Evolutionary conservation across 2,797 vertebrate genomes (phyloP).

Genomic region (Fistularia commersonii): DNA sequence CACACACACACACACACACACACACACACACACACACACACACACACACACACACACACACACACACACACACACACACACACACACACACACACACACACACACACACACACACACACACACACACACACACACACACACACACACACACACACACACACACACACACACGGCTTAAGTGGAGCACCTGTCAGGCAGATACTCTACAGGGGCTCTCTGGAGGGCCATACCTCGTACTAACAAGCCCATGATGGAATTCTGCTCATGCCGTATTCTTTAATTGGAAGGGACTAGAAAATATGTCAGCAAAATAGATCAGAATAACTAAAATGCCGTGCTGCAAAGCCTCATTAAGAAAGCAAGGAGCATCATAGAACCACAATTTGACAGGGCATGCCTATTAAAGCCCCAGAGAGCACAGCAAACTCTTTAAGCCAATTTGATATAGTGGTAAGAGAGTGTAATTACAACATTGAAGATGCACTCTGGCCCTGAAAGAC

Average conservation of each 20-base stretch:
- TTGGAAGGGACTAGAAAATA: conserved; percentile 16
- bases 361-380: neutral
- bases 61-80: no score
- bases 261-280: conserved; percentile 13
- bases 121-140: no score
- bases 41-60: neutral
- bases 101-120: no score
- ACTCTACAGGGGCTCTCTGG: conserved; percentile 26
- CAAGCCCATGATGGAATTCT: conserved; percentile 23
- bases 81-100: conserved; percentile 15
- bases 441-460: no score
- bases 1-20: conserved; percentile 1
- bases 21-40: neutral
- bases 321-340: conserved; percentile 4
- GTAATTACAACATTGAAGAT: no score
- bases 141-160: conserved; percentile 5
- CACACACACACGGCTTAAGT: conserved; percentile 11
- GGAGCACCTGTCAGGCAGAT: conserved; percentile 42
- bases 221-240: conserved; percentile 39
- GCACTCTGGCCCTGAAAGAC: no score
- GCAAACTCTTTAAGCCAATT: no score
- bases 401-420: neutral
- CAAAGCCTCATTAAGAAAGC: conserved; percentile 4
- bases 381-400: neutral
- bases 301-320: conserved; percentile 5